Evolutionary conservation across 92 coral and sea anemone species (phyloP).

Genomic region (Blastomussa wellsi): DNA sequence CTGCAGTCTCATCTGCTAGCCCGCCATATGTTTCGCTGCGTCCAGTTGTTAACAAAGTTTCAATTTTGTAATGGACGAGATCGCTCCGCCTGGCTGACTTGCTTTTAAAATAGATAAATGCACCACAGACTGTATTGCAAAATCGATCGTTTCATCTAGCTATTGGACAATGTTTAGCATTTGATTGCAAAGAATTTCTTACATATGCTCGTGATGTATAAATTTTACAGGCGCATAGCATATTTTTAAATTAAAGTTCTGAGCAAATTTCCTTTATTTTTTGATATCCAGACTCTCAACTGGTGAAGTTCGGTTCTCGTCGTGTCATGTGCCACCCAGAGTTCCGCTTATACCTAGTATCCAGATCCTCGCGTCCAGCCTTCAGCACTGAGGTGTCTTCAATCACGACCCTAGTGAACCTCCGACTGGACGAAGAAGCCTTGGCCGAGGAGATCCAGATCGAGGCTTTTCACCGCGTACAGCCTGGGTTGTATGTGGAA

Average conservation of each 20-base stretch:
- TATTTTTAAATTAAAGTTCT: background rate
- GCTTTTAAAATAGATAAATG: no score
- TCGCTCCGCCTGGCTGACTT: no score
- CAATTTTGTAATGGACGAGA: no score
- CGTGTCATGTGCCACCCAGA: constrained; percentile 93
- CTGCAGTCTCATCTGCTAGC: no score
- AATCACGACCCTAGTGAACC: constrained; percentile 88
- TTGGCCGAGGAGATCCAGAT: constrained; percentile 90
- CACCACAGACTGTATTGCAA: no score
- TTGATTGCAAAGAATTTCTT: background rate
- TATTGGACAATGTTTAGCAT: no score
- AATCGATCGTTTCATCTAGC: no score
- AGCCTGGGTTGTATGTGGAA: constrained; percentile 86
- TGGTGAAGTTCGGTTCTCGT: constrained; percentile 91
- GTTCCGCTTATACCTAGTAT: constrained; percentile 86
- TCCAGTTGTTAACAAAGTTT: no score
- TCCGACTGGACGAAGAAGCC: constrained; percentile 81
- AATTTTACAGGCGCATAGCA: background rate
- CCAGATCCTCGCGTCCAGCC: constrained; percentile 80
- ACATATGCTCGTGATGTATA: no score
- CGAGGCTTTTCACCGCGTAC: constrained; percentile 88
- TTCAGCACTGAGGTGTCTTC: constrained; percentile 95
- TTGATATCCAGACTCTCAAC: constrained; percentile 65
- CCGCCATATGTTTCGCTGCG: no score
- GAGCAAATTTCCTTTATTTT: background rate